Evolutionary conservation across 1,140 invertebrate genomes (phyloP), one percentile per base, ranked within the genome.

Genomic region (Colletes gigas): DNA sequence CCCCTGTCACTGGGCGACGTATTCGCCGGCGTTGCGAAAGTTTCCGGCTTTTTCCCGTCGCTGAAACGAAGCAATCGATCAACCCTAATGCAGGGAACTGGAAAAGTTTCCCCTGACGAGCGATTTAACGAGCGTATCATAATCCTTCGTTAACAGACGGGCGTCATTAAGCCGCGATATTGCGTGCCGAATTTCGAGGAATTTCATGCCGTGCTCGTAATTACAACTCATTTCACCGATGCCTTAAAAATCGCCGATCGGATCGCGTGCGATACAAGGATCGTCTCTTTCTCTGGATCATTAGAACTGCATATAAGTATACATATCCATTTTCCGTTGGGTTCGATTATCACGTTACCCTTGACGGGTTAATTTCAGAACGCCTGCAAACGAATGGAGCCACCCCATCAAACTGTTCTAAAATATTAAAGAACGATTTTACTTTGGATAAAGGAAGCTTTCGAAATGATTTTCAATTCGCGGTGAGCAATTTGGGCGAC

Each of bases 101-200:
- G 76, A 80, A 71, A 82, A 88, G 80, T 85, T 83, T 57, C 65
- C 65, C 44, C 72, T 79, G 72, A 84, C 65, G 83, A 83, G 84
- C 68, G 85, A 84, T 83, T 84, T 84, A 87, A 88, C 77, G 86
- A 88, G 71, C 86, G 80, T 82, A 70, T 83, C 83, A 79, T 85
- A 85, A 88, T 84, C 79, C 85, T 74, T 79, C 83, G 47, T 85
- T 75, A 83, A 78, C 69, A 78, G 55, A 50, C 57, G 70, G 54
- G 4, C 76, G 60, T 75, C 83, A 79, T 86, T 86, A 86, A 86
- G n/a, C 67, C 52, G 39, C 55, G 67, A 78, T 66, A 66, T 77
- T 78, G 75, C 80, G 63, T 83, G 60, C 10, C 9, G 14, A 79
- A 83, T 76, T 77, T 78, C 52, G 55, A 12, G 59, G 41, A 21